A percentile compares a stretch with the other conserved stretches of the same genome.
These are phyloP conservation scores for Plotosus lineatus DNA, from an alignment of 2,113 vertebrate species.

Conservation along the genomic window DNA sequence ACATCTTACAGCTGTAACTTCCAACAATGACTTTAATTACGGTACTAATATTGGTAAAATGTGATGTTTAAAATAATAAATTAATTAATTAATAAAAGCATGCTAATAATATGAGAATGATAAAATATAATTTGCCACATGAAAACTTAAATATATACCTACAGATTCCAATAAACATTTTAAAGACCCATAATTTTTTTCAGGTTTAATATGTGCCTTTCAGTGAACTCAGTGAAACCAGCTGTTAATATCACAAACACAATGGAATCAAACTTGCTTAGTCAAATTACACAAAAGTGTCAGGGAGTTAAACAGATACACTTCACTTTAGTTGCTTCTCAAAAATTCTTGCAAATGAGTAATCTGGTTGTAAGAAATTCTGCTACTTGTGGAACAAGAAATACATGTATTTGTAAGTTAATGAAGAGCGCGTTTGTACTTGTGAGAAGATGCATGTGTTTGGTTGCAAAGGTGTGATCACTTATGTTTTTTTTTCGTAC, in stretches of 20 bases:
- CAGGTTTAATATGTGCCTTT: neutral
- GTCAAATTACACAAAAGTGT: neutral
- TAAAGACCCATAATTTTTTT: neutral
- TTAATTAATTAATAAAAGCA: too few species aligned
- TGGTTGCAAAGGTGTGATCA: neutral
- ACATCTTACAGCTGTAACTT: neutral
- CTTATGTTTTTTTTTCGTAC: neutral
- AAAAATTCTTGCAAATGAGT: neutral
- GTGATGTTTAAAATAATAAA: neutral
- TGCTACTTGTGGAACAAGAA: constrained; percentile 15
- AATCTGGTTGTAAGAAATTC: neutral
- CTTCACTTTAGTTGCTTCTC: too few species aligned
- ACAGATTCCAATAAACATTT: neutral
- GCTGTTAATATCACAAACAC: neutral
- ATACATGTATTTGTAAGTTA: neutral
- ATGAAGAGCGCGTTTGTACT: neutral
- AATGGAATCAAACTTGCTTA: neutral
- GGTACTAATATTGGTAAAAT: neutral
- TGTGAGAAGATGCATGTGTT: neutral
- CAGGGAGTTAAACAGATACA: neutral
- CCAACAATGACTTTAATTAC: neutral
- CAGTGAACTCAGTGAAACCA: constrained; percentile 9
- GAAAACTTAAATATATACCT: neutral
- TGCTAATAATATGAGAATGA: too few species aligned
- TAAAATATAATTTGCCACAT: neutral